Conservation (phyloP, 1,140 invertebrate species). For the Caerostris darwini region DNA sequence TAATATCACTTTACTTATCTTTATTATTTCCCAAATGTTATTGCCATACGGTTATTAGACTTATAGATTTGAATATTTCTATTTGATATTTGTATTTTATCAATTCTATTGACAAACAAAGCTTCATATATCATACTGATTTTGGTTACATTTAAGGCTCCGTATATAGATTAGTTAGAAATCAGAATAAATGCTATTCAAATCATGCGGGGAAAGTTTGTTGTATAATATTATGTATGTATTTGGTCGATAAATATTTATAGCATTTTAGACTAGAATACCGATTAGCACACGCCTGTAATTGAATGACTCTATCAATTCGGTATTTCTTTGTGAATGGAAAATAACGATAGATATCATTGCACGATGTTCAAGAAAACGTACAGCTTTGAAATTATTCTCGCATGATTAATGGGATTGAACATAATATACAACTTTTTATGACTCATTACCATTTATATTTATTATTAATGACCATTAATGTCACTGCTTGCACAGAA, state of each 20-base stretch:
- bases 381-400: background rate
- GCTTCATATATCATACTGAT: no score
- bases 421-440: background rate
- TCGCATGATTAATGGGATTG: background rate
- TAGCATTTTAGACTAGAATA: background rate
- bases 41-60: no score
- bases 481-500: no score
- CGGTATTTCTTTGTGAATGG: background rate
- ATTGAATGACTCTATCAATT: conserved; percentile 9
- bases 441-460: background rate
- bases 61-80: no score
- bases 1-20: no score
- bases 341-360: background rate
- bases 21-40: no score
- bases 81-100: no score
- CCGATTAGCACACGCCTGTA: conserved; percentile 6
- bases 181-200: no score
- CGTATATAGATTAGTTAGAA: no score
- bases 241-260: conserved; percentile 3
- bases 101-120: no score
- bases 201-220: no score
- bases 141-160: background rate
- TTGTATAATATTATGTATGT: background rate
- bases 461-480: no score
- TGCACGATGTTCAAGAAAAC: background rate